Evolutionary conservation across 2,113 vertebrate species (phyloP).

Genomic region (Trichechus manatus): DNA sequence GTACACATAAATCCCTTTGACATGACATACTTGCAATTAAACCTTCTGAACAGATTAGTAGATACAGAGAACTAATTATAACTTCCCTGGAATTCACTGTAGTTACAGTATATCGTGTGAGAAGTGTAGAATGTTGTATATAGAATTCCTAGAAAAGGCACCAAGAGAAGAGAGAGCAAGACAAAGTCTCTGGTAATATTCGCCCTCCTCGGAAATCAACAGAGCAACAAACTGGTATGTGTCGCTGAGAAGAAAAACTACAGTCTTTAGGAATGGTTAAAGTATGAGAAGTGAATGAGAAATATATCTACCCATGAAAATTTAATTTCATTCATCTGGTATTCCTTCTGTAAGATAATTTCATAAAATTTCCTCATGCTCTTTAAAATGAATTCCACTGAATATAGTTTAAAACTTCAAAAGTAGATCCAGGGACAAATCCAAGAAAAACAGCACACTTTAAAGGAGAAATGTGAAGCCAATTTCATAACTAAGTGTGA

Average conservation of each 20-base stretch:
- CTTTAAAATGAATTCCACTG: constrained; percentile 59
- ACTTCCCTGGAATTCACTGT: background rate
- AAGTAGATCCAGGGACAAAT: constrained; percentile 57
- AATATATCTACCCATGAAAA: background rate
- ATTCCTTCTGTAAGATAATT: background rate
- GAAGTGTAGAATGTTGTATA: background rate
- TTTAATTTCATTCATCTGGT: constrained; percentile 41
- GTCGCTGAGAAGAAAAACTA: background rate
- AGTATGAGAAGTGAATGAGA: background rate
- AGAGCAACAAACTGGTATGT: background rate
- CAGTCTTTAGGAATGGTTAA: background rate
- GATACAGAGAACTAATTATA: background rate
- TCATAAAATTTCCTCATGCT: constrained; percentile 38
- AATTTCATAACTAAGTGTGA: constrained; percentile 52
- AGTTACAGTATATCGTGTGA: background rate
- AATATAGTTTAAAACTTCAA: constrained; percentile 57
- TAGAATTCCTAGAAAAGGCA: background rate
- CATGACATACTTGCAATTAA: background rate
- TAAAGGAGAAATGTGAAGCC: constrained; percentile 69
- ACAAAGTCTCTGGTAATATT: background rate
- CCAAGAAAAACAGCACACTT: constrained; percentile 70
- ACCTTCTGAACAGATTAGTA: background rate
- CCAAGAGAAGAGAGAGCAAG: background rate
- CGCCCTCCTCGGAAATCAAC: background rate
- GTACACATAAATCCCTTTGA: background rate